A percentile compares a stretch with the other conserved stretches of the same genome.
Conservation (phyloP, 2,113 vertebrate genomes). For the Vulpes ferrilata region DNA sequence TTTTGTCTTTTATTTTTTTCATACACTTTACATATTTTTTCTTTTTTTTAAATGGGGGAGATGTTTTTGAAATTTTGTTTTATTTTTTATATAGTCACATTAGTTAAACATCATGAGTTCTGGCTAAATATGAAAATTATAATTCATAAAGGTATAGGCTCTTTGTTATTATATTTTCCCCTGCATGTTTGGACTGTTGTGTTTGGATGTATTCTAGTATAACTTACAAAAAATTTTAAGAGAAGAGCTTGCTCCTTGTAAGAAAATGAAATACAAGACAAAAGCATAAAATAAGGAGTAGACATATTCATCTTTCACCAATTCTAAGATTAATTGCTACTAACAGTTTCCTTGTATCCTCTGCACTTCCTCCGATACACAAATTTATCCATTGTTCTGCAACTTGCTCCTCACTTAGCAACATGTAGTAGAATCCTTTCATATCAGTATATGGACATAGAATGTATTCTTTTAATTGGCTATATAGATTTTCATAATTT, state of each 20-base stretch:
- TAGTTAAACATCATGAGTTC: neutral
- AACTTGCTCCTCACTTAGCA: neutral
- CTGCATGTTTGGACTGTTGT: neutral
- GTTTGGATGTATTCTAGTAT: neutral
- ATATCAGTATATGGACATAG: neutral
- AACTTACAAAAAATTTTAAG: neutral
- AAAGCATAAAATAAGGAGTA: neutral
- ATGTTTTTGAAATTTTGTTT: neutral
- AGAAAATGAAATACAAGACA: neutral
- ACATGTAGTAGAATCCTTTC: neutral
- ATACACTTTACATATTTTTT: neutral
- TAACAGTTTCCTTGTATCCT: neutral
- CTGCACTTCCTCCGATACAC: neutral
- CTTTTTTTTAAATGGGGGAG: neutral
- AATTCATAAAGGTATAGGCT: neutral
- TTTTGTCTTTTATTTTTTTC: slow-evolving; percentile 34
- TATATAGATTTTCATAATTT: neutral
- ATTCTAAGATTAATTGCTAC: neutral
- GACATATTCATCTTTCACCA: neutral
- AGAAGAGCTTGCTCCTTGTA: neutral
- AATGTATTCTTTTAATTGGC: neutral
- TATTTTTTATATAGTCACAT: neutral
- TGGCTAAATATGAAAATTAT: neutral
- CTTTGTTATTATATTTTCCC: slow-evolving; percentile 7
- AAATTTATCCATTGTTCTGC: neutral